phyloP scores from a whole-genome alignment of 2,888 invertebrate genomes.

The Pyrochroa serraticornis region DNA sequence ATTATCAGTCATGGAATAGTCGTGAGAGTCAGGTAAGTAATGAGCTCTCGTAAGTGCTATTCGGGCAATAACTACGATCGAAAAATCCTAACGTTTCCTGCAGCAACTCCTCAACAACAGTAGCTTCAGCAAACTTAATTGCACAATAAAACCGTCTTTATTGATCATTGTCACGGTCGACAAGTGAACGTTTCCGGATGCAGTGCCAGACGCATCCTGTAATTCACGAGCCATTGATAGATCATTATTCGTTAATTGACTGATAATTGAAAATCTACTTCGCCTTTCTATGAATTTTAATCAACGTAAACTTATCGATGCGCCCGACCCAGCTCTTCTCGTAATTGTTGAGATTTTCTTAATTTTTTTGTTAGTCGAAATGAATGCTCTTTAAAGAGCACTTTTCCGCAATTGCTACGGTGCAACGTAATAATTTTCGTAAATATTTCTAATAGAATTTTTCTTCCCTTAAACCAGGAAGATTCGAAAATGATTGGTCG shows the following conservation, averaged over 20 bases:
- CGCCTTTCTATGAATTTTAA: slow-evolving; percentile 26
- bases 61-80: too few relatives aligned
- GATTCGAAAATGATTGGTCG: slow-evolving; percentile 22
- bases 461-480: slow-evolving; percentile 6
- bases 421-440: background rate
- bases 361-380: too few relatives aligned
- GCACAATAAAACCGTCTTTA: slow-evolving; percentile 33
- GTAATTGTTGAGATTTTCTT: too few relatives aligned
- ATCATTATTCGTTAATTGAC: slow-evolving; percentile 36
- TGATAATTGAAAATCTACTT: slow-evolving; percentile 33
- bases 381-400: background rate
- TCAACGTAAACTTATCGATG: background rate
- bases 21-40: too few relatives aligned
- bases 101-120: too few relatives aligned
- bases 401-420: background rate
- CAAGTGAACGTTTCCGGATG: slow-evolving; percentile 34
- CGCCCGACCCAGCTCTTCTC: too few relatives aligned
- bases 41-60: too few relatives aligned
- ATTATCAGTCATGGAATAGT: too few relatives aligned
- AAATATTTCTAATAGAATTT: slow-evolving; percentile 7
- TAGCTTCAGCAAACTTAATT: slow-evolving; percentile 9
- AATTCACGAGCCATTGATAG: slow-evolving; percentile 35
- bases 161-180: slow-evolving; percentile 33
- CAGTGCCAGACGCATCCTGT: slow-evolving; percentile 32
- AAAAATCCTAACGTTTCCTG: too few relatives aligned